These are phyloP conservation scores for Tautogolabrus adspersus DNA, from an alignment of 2,113 vertebrate species.

Conservation along the genomic window DNA sequence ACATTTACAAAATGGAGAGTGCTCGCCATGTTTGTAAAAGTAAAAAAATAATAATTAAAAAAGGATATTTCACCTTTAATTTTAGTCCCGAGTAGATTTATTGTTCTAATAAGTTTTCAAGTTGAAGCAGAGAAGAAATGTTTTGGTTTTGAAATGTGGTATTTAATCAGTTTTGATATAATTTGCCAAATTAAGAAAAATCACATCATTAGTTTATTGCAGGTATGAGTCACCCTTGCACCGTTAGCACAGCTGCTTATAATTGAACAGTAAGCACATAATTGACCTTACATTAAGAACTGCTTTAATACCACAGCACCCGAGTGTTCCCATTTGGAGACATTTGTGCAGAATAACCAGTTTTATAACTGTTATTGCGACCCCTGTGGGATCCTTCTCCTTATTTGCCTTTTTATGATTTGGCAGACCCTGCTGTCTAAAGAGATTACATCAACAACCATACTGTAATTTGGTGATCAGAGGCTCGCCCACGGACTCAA, in stretches of 20 bases:
- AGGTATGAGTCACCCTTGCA: neutral
- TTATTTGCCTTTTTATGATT: neutral
- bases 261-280: neutral
- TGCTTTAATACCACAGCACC: neutral
- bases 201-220: neutral
- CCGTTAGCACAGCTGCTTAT: neutral
- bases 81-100: neutral
- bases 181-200: neutral
- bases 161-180: neutral
- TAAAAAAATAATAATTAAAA: too few species aligned
- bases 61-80: neutral
- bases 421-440: neutral
- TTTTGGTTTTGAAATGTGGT: neutral
- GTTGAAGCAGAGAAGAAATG: neutral
- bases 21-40: too few species aligned
- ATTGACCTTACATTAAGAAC: neutral
- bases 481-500: neutral
- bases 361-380: neutral
- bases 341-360: neutral
- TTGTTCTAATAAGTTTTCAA: neutral
- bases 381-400: too few species aligned
- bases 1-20: too few species aligned
- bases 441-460: neutral
- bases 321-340: neutral
- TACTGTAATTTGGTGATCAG: neutral